A percentile compares a stretch with the other conserved stretches of the same genome.
Evolutionary conservation across 2,888 invertebrate species (phyloP).

Genomic region (Epinotia demarniana): DNA sequence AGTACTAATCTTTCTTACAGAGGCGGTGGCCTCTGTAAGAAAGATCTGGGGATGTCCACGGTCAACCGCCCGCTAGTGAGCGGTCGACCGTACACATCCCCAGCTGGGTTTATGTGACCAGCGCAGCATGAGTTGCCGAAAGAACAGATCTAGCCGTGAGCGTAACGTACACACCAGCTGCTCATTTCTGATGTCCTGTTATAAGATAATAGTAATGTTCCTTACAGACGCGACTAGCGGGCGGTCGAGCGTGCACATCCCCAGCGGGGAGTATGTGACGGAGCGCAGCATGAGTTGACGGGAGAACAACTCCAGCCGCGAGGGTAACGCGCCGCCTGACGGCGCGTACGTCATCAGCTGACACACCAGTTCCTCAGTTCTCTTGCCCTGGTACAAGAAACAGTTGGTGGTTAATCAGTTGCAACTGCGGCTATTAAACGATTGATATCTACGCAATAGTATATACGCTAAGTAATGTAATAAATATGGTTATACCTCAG

Average conservation of each 20-base stretch:
- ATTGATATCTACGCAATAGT: too few relatives aligned
- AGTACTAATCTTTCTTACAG: too few relatives aligned
- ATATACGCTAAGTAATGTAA: not conserved
- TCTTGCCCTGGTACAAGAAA: slow-evolving; percentile 64
- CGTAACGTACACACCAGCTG: slow-evolving; percentile 73
- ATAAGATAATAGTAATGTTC: slow-evolving; percentile 15
- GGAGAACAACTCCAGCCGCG: slow-evolving; percentile 84
- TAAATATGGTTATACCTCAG: slow-evolving; percentile 67
- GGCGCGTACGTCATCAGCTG: slow-evolving; percentile 75
- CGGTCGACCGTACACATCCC: slow-evolving; percentile 85
- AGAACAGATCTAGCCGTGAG: slow-evolving; percentile 83
- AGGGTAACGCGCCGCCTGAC: slow-evolving; percentile 74
- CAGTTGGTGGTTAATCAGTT: not conserved
- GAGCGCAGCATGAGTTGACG: slow-evolving; percentile 84
- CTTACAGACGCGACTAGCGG: slow-evolving; percentile 84
- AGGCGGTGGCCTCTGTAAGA: too few relatives aligned
- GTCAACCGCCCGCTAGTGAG: too few relatives aligned
- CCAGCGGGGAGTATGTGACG: slow-evolving; percentile 83
- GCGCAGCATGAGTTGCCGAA: slow-evolving; percentile 83
- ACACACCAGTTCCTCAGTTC: slow-evolving; percentile 74
- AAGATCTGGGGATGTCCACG: too few relatives aligned
- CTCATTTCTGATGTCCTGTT: slow-evolving; percentile 74
- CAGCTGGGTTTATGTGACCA: slow-evolving; percentile 83
- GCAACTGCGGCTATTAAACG: too few relatives aligned
- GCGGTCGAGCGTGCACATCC: slow-evolving; percentile 84